phyloP scores from a whole-genome alignment of 2,888 invertebrate species.

The Philereme transversata region DNA sequence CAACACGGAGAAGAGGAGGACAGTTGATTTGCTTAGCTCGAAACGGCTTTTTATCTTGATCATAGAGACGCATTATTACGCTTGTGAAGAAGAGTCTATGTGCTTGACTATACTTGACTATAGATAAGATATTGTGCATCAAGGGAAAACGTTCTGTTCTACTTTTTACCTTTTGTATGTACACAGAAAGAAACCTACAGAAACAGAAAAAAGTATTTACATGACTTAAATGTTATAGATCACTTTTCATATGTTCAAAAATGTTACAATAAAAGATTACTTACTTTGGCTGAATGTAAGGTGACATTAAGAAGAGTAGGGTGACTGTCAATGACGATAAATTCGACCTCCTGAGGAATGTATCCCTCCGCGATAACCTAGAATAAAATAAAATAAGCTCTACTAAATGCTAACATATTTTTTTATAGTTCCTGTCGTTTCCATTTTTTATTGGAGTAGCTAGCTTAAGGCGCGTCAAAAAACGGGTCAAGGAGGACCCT shows the following conservation, averaged over 20 bases:
- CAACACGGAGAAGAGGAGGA: too few relatives aligned
- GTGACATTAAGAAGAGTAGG: conserved; percentile 94
- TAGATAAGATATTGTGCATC: conserved; percentile 15
- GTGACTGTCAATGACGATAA: conserved; percentile 93
- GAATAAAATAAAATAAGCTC: background rate
- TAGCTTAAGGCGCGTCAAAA: too few relatives aligned
- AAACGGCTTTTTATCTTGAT: too few relatives aligned
- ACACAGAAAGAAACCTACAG: conserved; percentile 33
- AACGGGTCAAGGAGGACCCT: too few relatives aligned
- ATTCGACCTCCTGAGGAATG: conserved; percentile 92
- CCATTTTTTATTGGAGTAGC: too few relatives aligned
- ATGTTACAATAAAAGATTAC: conserved; percentile 37
- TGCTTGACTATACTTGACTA: conserved; percentile 20
- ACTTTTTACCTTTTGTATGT: conserved; percentile 32
- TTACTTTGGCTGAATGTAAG: conserved; percentile 90
- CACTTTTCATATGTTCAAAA: too few relatives aligned
- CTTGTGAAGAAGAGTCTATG: conserved; percentile 22
- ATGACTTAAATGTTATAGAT: conserved; percentile 4
- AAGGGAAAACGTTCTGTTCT: conserved; percentile 15
- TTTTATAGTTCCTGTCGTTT: too few relatives aligned
- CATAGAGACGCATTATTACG: background rate
- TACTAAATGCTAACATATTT: too few relatives aligned
- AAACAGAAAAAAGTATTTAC: conserved; percentile 33
- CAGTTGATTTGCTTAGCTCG: too few relatives aligned
- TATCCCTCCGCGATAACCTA: conserved; percentile 94